Conservation (phyloP, 2,888 invertebrate genomes). For the Halictus quadricinctus region DNA sequence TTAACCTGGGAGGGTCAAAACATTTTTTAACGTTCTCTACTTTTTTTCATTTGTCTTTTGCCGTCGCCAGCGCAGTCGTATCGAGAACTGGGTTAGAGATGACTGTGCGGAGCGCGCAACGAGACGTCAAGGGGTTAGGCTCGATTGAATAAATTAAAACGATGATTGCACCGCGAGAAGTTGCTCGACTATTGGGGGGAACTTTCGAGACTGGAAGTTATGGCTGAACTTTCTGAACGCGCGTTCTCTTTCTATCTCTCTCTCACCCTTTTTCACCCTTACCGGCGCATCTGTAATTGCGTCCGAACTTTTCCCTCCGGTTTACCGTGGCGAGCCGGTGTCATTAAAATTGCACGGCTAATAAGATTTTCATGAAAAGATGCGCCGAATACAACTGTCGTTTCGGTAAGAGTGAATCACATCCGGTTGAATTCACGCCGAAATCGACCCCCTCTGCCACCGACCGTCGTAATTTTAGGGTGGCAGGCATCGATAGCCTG, state of each 20-base stretch:
- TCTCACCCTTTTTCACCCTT: constrained; percentile 45
- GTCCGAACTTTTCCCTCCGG: constrained; percentile 56
- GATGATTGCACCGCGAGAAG: constrained; percentile 1
- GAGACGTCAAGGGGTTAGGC: neutral
- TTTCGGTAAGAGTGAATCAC: constrained; percentile 67
- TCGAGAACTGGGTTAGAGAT: neutral
- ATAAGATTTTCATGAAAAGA: constrained; percentile 28
- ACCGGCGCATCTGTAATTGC: constrained; percentile 19
- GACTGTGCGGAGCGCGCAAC: neutral
- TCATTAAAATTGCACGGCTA: constrained; percentile 20
- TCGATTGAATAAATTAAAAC: neutral
- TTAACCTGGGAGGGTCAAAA: neutral
- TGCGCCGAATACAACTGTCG: constrained; percentile 25
- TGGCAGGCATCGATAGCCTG: neutral
- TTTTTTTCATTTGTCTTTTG: too few relatives aligned
- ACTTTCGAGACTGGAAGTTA: constrained; percentile 38
- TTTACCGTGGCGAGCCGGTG: constrained; percentile 54
- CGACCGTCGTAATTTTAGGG: constrained; percentile 6
- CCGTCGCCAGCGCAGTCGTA: too few relatives aligned
- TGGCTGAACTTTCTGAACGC: constrained; percentile 21
- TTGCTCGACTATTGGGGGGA: constrained; percentile 27
- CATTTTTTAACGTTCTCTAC: neutral
- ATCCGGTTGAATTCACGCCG: constrained; percentile 58
- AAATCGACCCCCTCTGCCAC: constrained; percentile 19
- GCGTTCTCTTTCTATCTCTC: neutral